phyloP scores from a whole-genome alignment of 2,797 vertebrate genomes.

The Furcifer pardalis region DNA sequence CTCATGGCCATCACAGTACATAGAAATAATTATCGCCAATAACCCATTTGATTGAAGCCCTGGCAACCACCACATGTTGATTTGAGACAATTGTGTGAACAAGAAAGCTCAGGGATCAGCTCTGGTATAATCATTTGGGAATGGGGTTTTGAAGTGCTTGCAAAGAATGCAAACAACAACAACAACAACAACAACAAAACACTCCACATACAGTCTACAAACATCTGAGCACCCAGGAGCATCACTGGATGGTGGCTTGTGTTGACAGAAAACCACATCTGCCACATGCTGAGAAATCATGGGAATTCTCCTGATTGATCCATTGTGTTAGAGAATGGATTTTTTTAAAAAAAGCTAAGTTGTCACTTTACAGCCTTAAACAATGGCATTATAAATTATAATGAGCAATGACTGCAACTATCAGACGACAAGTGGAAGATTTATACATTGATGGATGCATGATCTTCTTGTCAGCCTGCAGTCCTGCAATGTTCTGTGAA shows the following conservation, averaged over 20 bases:
- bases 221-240: not conserved
- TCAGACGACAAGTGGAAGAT: fast-evolving
- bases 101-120: not conserved
- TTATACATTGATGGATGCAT: fast-evolving
- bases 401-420: not conserved
- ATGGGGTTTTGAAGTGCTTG: not conserved
- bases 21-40: not conserved
- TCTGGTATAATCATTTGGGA: not conserved
- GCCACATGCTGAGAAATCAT: not conserved
- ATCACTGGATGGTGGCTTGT: not conserved
- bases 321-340: not conserved
- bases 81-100: not conserved
- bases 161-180: not conserved
- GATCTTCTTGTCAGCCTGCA: not conserved
- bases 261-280: not conserved
- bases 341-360: not conserved
- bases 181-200: no score
- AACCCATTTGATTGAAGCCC: not conserved
- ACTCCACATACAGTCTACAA: not conserved
- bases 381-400: not conserved
- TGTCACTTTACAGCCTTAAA: fast-evolving
- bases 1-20: not conserved
- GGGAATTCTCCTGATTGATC: not conserved
- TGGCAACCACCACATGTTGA: not conserved
- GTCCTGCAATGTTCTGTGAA: not conserved